A percentile compares a stretch with the other conserved stretches of the same genome.
Conservation (phyloP, 2,888 invertebrate species). For the Amiota mariae region DNA sequence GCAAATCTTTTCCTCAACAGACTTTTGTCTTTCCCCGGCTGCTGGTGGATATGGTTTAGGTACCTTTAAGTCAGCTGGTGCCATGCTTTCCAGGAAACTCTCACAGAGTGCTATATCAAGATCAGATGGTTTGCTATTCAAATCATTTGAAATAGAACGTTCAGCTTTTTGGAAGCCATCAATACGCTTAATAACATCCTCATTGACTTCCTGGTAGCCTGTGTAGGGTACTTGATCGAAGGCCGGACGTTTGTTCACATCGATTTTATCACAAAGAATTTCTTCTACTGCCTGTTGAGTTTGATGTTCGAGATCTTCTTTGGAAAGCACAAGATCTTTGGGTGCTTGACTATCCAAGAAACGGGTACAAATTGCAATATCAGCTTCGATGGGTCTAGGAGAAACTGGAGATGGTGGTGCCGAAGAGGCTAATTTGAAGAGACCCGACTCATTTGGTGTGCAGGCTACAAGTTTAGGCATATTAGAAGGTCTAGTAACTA, state of each 20-base stretch:
- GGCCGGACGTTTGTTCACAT: constrained; percentile 50
- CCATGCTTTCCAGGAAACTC: constrained; percentile 54
- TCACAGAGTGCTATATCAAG: constrained; percentile 59
- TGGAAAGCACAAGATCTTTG: constrained; percentile 44
- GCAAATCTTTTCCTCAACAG: constrained; percentile 57
- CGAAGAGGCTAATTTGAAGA: constrained; percentile 63
- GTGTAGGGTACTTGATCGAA: constrained; percentile 56
- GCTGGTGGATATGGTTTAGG: not conserved
- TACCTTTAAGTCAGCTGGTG: constrained; percentile 32
- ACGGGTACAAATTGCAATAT: constrained; percentile 55
- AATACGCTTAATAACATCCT: constrained; percentile 56
- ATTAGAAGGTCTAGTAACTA: constrained; percentile 50
- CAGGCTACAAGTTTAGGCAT: constrained; percentile 73
- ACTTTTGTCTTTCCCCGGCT: constrained; percentile 17
- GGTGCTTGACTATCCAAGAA: constrained; percentile 50
- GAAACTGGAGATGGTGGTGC: constrained; percentile 56
- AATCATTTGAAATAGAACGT: constrained; percentile 8
- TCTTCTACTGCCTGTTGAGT: constrained; percentile 60
- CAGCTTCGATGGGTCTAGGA: constrained; percentile 39
- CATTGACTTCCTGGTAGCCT: constrained; percentile 54
- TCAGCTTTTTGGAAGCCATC: constrained; percentile 46
- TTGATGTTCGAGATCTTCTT: constrained; percentile 37
- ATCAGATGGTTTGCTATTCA: constrained; percentile 39
- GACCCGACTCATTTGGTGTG: constrained; percentile 77
- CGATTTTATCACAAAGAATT: constrained; percentile 62